Percentiles rank a stretch among this genome's conserved stretches.
Evolutionary conservation across 2,113 vertebrate genomes (phyloP).

Genomic region (Pelecanus crispus): DNA sequence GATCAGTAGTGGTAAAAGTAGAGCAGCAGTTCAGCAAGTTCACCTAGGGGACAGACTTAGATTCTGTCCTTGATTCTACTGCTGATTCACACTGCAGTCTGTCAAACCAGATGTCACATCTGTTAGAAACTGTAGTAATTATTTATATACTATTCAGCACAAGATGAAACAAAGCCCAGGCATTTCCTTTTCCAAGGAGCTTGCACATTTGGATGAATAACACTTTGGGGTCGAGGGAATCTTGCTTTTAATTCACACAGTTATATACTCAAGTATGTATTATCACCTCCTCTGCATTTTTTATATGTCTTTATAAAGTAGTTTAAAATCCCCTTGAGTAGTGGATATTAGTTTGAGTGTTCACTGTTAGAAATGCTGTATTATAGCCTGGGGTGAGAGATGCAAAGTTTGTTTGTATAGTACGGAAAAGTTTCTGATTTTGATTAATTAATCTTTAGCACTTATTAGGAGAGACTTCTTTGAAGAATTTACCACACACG

Average conservation of each 20-base stretch:
- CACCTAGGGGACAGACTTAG: neutral
- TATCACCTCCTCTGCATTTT: neutral
- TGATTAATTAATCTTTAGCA: neutral
- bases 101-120: constrained; percentile 2
- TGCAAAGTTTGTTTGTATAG: neutral
- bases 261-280: neutral
- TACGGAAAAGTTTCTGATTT: neutral
- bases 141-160: neutral
- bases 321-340: neutral
- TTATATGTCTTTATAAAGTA: neutral
- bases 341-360: neutral
- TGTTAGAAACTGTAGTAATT: neutral
- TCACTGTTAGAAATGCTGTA: neutral
- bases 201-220: neutral
- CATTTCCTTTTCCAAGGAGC: neutral
- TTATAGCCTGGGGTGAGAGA: neutral
- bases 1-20: neutral
- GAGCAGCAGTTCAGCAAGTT: neutral
- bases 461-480: neutral
- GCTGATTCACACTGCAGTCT: constrained; percentile 21
- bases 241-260: neutral
- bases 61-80: neutral
- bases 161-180: neutral
- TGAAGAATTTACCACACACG: neutral
- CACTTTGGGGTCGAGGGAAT: neutral